Evolutionary conservation across 1,140 invertebrate genomes (phyloP).

Genomic region (Panagrolaimus sp.): DNA sequence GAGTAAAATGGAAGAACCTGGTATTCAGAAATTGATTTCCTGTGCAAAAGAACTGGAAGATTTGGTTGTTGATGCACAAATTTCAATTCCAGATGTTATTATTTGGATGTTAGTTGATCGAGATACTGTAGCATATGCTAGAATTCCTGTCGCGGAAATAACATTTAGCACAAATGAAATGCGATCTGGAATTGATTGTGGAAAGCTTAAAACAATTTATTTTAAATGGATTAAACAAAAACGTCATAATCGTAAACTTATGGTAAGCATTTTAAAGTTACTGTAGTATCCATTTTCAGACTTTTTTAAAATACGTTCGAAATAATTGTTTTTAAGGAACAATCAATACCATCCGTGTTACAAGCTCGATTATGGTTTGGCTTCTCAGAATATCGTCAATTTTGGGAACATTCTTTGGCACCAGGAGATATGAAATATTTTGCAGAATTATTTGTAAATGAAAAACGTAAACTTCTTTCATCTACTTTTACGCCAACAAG

Average conservation of each 20-base stretch:
- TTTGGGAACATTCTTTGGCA: conserved; percentile 26
- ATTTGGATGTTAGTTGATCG: conserved; percentile 40
- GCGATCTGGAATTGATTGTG: conserved; percentile 22
- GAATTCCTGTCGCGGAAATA: conserved; percentile 34
- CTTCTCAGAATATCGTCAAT: conserved; percentile 13
- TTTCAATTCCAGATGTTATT: conserved; percentile 41
- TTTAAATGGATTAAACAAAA: conserved; percentile 16
- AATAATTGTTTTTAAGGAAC: conserved; percentile 22
- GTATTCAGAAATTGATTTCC: conserved; percentile 13
- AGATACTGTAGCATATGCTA: conserved; percentile 37
- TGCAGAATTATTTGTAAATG: conserved; percentile 36
- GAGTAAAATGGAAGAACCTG: conserved; percentile 22
- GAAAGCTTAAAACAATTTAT: conserved; percentile 28
- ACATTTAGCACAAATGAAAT: not conserved
- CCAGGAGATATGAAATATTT: conserved; percentile 39
- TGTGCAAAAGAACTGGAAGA: conserved; percentile 16
- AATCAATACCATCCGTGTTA: conserved; percentile 34
- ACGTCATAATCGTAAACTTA: conserved; percentile 1
- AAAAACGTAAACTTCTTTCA: conserved; percentile 29
- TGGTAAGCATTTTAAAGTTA: not conserved
- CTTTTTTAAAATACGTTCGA: no score
- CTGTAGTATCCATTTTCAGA: no score
- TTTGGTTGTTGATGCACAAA: conserved; percentile 25
- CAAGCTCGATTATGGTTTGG: conserved; percentile 44
- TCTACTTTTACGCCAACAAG: conserved; percentile 33